Evolutionary conservation across 2,888 invertebrate genomes (phyloP).

Genomic region (Abrostola tripartita): DNA sequence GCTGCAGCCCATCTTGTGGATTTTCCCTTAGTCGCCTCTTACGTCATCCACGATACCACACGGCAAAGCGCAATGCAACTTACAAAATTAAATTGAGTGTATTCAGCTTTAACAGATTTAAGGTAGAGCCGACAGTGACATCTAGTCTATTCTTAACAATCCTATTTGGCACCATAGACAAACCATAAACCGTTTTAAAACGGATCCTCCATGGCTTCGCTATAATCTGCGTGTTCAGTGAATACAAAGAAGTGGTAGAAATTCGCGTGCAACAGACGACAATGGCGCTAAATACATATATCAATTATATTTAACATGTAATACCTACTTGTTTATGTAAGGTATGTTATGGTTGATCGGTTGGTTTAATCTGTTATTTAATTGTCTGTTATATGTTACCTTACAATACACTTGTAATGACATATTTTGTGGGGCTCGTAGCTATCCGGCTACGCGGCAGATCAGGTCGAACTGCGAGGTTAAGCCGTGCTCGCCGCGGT

Average conservation of each 20-base stretch:
- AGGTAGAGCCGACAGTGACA: too few relatives aligned
- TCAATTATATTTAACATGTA: constrained; percentile 17
- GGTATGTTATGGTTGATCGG: constrained; percentile 33
- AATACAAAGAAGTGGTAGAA: constrained; percentile 45
- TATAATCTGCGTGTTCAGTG: constrained; percentile 28
- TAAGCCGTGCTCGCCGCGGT: too few relatives aligned
- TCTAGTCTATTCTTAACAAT: background rate
- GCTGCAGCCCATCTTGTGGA: too few relatives aligned
- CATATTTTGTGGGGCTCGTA: too few relatives aligned
- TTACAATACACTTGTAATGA: background rate
- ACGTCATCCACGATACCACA: too few relatives aligned
- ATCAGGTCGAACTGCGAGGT: too few relatives aligned
- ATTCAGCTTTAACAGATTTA: too few relatives aligned
- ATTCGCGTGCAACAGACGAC: constrained; percentile 42
- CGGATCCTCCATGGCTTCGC: constrained; percentile 32
- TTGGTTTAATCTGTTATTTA: background rate
- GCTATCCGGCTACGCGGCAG: too few relatives aligned
- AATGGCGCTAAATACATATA: constrained; percentile 43
- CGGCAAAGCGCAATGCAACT: too few relatives aligned
- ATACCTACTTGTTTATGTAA: constrained; percentile 26
- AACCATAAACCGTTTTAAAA: constrained; percentile 45
- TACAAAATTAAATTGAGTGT: too few relatives aligned
- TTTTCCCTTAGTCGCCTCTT: too few relatives aligned
- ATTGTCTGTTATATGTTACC: background rate
- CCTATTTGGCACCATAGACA: constrained; percentile 19